Percentiles rank a stretch among this genome's conserved stretches.
Conservation (phyloP, 2,888 invertebrate genomes). For the Rhorus exstirpatorius region DNA sequence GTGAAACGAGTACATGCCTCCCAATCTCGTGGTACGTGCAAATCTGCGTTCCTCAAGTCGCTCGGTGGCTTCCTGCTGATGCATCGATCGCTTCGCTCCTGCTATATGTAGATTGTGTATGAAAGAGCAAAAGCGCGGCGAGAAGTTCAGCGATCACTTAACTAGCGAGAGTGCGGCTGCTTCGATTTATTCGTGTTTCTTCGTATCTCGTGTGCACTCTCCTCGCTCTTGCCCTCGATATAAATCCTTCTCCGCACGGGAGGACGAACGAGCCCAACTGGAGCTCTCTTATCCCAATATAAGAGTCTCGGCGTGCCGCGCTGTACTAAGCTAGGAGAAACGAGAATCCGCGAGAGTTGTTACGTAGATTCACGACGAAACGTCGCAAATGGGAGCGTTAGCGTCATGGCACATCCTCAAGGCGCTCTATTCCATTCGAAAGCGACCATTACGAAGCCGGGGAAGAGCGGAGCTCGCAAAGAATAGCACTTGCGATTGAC, state of each 20-base stretch:
- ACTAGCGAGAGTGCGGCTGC: constrained; percentile 12
- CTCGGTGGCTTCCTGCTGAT: constrained; percentile 45
- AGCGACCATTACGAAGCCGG: constrained; percentile 54
- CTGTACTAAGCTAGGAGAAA: constrained; percentile 6
- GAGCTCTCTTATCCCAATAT: constrained; percentile 33
- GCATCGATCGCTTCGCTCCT: constrained; percentile 48
- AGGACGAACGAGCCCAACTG: constrained; percentile 54
- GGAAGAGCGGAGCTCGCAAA: constrained; percentile 14
- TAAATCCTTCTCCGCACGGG: constrained; percentile 63
- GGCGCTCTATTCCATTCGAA: too few relatives aligned
- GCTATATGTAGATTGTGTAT: background rate
- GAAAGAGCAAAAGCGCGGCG: constrained; percentile 6
- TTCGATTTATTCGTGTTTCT: constrained; percentile 65
- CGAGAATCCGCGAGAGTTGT: constrained; percentile 15
- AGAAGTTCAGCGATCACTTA: constrained; percentile 38
- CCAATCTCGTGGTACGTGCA: background rate
- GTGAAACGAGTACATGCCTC: too few relatives aligned
- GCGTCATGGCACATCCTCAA: constrained; percentile 52
- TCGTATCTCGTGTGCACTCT: constrained; percentile 59
- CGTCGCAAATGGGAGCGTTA: constrained; percentile 68
- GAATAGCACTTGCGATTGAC: constrained; percentile 61
- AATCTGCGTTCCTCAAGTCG: constrained; percentile 10
- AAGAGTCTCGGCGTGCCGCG: constrained; percentile 11
- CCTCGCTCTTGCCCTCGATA: constrained; percentile 52
- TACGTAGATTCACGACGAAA: constrained; percentile 51